Evolutionary conservation across 2,797 vertebrate genomes (phyloP).

Genomic region (Podargus strigoides): DNA sequence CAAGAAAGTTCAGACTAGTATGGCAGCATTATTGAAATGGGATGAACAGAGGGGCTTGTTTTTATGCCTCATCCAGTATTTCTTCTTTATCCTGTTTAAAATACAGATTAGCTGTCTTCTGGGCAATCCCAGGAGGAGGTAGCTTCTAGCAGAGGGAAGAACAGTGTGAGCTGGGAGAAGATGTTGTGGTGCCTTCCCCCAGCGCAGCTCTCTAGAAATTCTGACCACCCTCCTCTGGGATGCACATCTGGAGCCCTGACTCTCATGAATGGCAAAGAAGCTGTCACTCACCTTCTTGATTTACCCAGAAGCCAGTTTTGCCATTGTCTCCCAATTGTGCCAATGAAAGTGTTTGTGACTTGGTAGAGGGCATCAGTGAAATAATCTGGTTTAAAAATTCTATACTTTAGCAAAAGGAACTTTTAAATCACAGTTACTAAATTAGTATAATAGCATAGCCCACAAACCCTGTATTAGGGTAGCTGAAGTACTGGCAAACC

Average conservation of each 20-base stretch:
- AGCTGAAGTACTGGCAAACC: neutral
- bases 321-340: neutral
- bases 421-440: neutral
- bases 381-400: neutral
- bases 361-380: neutral
- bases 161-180: neutral
- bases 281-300: neutral
- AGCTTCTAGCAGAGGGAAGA: neutral
- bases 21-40: neutral
- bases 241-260: neutral
- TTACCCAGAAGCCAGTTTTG: neutral
- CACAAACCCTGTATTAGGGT: neutral
- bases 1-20: neutral
- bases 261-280: neutral
- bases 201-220: neutral
- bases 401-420: neutral
- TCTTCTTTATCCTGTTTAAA: neutral
- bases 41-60: neutral
- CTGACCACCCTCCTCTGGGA: neutral
- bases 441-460: neutral
- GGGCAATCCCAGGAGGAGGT: neutral
- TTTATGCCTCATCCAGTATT: neutral
- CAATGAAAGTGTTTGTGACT: neutral
- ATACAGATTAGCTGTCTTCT: neutral
- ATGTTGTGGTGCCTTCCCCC: neutral